Base-by-base conservation (phyloP, 2,113 vertebrate species). In the Halichoeres trimaculatus region DNA sequence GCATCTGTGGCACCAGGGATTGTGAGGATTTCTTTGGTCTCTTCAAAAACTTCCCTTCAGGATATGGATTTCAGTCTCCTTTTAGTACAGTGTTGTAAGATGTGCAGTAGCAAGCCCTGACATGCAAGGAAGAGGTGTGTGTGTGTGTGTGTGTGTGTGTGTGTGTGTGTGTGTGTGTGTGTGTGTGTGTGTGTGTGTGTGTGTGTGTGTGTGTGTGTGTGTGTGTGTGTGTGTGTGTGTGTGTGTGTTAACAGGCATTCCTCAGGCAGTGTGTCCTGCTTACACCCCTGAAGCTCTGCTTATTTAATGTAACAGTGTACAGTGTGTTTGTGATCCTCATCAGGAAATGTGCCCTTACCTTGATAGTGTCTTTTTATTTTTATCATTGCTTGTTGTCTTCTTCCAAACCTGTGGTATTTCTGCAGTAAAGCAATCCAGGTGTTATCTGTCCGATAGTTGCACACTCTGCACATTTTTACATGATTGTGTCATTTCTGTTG, bases 61-160 rank as follows among this genome's bases (percentile, higher is more conserved):
- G 70, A 19, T 63, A 3, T 2, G 38, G 69, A 53, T 78, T 78
- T 48, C 38, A 41, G 45, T 54, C 55, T 58, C 56, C 30, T 6
- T 8, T 53, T 19, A 36, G 36, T 19, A 8, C 58, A 34, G 34
- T 19, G 50, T 48, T 22, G 8, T 64, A 20, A 35, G 45, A 53
- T 77, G 74, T 51, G 69, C 54, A 26, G 43, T 36, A 47, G 74
- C 88, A 83, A 71, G 87, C 35, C 76, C 22, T 60, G 68, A 67
- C 85, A 70, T 48, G 81, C 66, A 50, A 60, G 0, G n/a, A 61
- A 47, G 3, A 55, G 34, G 45, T 8, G 36, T 61, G 35, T 8
- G 6, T 6, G n/a, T 51, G 36, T n/a, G 26, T 30, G 30, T 4
- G 30, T 30, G 30, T 30, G 30, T 30, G 30, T 30, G 30, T 30